Evolutionary conservation across 2,113 vertebrate genomes (phyloP).

Genomic region (Brienomyrus longianalis): DNA sequence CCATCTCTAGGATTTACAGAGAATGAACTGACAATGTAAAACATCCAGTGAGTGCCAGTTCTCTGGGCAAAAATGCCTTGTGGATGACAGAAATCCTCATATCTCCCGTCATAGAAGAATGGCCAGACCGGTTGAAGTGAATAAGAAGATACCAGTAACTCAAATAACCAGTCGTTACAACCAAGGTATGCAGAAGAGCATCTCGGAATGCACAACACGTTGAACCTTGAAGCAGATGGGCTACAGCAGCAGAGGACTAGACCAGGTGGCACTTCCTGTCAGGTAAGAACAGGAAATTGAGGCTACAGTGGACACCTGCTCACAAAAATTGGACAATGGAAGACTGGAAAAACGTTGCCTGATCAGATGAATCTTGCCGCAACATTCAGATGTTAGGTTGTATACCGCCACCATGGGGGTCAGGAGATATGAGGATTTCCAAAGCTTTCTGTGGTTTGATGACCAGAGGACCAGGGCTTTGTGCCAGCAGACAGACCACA

Average conservation of each 20-base stretch:
- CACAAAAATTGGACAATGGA: not conserved
- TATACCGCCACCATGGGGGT: too few relatives aligned
- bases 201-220: not conserved
- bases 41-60: not conserved
- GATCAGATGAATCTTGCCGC: too few relatives aligned
- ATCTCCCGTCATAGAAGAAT: not conserved
- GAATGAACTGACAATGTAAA: not conserved
- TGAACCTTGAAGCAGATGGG: too few relatives aligned
- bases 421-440: too few relatives aligned
- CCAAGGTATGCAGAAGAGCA: not conserved
- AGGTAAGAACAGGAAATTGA: too few relatives aligned
- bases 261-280: too few relatives aligned
- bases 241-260: too few relatives aligned
- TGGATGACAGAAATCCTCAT: not conserved
- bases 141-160: not conserved
- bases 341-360: too few relatives aligned
- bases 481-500: conserved; percentile 10
- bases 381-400: too few relatives aligned
- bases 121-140: not conserved
- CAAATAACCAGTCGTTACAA: not conserved
- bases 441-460: too few relatives aligned
- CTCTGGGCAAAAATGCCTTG: not conserved
- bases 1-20: not conserved
- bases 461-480: not conserved
- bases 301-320: not conserved